Percentiles rank a stretch among this genome's conserved stretches.
Conservation (phyloP, 2,888 invertebrate species). For the Patella depressa region DNA sequence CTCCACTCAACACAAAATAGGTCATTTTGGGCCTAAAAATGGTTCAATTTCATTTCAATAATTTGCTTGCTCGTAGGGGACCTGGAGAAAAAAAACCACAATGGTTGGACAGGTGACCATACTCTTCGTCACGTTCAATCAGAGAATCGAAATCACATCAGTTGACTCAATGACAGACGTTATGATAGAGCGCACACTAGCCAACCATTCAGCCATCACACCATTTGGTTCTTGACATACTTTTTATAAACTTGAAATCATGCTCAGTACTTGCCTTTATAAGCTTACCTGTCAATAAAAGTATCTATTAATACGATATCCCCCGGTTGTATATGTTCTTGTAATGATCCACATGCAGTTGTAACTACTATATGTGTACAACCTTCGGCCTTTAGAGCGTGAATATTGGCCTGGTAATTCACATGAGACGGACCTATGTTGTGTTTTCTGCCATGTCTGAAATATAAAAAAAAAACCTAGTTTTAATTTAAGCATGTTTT, state of each 20-base stretch:
- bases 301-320: slow-evolving; percentile 88
- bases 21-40: no score
- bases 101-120: no score
- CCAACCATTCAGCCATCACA: no score
- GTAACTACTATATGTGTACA: slow-evolving; percentile 94
- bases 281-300: slow-evolving; percentile 77
- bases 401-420: slow-evolving; percentile 96
- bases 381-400: slow-evolving; percentile 87
- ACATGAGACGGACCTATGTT: slow-evolving; percentile 86
- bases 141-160: no score
- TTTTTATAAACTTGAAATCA: not conserved
- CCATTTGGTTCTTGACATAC: not conserved
- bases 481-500: no score
- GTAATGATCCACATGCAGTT: slow-evolving; percentile 93
- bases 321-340: slow-evolving; percentile 88
- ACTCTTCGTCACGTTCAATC: no score
- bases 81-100: no score
- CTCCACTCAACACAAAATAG: no score
- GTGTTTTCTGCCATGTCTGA: slow-evolving; percentile 79
- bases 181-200: no score
- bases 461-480: slow-evolving; percentile 7
- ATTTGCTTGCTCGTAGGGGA: no score
- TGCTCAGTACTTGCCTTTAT: not conserved
- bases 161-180: no score
- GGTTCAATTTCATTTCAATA: no score